phyloP scores from a whole-genome alignment of 2,113 vertebrate genomes.

The Nematolebias whitei region DNA sequence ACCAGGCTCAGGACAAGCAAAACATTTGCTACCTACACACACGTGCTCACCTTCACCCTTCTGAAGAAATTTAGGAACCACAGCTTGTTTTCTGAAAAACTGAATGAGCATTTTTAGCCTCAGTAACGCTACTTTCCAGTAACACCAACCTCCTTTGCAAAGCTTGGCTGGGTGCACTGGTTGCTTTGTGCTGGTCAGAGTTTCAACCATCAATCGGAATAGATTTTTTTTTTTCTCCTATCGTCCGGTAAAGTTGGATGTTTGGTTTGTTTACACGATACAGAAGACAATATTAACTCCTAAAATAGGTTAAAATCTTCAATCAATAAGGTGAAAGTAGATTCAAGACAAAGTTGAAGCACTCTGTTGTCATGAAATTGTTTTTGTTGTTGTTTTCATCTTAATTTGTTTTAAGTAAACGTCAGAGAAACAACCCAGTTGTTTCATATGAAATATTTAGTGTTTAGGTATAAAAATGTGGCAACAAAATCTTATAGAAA shows the following conservation, averaged over 20 bases:
- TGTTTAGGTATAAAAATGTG: not conserved
- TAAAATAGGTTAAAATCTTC: not conserved
- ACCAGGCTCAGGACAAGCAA: too few species aligned
- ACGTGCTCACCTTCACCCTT: not conserved
- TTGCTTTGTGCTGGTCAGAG: conserved; percentile 36
- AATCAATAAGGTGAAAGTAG: too few species aligned
- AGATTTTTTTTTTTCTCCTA: not conserved
- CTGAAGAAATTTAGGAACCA: conserved; percentile 9
- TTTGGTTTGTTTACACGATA: not conserved
- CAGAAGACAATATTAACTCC: not conserved
- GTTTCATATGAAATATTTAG: not conserved
- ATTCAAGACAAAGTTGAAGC: too few species aligned
- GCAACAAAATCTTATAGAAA: not conserved
- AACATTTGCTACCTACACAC: conserved; percentile 12
- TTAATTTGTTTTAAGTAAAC: not conserved
- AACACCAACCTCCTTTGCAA: conserved; percentile 26
- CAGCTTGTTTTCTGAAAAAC: conserved; percentile 4
- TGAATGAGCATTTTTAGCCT: conserved; percentile 31
- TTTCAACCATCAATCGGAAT: conserved; percentile 18
- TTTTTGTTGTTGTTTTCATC: too few species aligned
- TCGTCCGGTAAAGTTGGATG: not conserved
- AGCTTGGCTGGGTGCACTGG: conserved; percentile 38
- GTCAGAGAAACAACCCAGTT: not conserved
- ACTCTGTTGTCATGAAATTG: too few species aligned
- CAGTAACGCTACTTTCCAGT: conserved; percentile 23